phyloP scores from a whole-genome alignment of 2,888 invertebrate genomes.

The Sarcophaga carnaria region DNA sequence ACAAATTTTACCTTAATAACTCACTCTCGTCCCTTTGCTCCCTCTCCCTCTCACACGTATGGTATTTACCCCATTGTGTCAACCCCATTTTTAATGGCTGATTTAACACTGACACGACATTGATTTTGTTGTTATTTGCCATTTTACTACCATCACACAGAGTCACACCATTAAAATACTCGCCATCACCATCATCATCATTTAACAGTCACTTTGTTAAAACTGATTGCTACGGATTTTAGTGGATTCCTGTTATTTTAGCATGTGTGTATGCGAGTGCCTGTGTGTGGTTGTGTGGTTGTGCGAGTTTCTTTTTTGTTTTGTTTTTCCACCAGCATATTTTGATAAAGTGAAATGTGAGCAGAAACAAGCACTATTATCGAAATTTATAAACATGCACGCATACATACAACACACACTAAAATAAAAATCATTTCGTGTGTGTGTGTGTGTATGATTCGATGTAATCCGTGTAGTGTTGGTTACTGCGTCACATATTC shows the following conservation, averaged over 20 bases:
- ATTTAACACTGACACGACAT: not conserved
- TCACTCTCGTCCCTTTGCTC: no score
- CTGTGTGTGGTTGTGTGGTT: not conserved
- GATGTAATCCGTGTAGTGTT: not conserved
- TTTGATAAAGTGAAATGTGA: not conserved
- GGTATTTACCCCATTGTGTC: not conserved
- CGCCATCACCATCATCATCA: conserved; percentile 29
- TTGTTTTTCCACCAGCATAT: no score
- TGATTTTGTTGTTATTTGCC: not conserved
- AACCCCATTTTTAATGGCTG: conserved; percentile 7
- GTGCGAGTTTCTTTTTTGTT: not conserved
- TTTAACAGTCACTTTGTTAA: conserved; percentile 37
- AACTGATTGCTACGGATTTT: conserved; percentile 33
- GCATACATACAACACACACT: not conserved
- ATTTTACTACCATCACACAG: not conserved
- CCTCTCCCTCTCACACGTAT: no score
- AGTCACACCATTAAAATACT: conserved; percentile 10
- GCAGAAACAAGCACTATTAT: conserved; percentile 1
- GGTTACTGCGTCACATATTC: not conserved
- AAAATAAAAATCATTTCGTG: not conserved
- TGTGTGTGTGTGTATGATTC: not conserved
- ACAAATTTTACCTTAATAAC: no score
- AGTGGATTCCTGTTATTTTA: not conserved
- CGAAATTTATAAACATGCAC: not conserved
- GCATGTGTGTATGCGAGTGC: no score